Conservation (phyloP, 1,140 invertebrate species). For the Listronotus bonariensis region DNA sequence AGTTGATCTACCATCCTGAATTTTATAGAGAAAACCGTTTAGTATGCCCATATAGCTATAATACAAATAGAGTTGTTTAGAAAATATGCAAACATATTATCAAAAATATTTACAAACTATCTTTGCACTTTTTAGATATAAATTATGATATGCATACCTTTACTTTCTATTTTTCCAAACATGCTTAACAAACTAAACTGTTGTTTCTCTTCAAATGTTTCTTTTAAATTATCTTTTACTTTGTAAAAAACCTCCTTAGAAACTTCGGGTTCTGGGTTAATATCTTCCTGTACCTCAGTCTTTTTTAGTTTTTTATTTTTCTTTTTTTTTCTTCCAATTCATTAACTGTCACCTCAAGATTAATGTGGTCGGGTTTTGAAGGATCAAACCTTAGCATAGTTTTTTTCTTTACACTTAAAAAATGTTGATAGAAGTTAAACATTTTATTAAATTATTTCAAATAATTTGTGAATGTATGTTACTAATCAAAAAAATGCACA, state of each 20-base stretch:
- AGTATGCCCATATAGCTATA: no score
- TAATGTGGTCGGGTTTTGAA: conserved; percentile 59
- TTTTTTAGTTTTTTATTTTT: conserved; percentile 35
- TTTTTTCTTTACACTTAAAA: conserved; percentile 23
- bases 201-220: conserved; percentile 59
- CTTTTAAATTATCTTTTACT: conserved; percentile 63
- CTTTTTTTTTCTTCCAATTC: conserved; percentile 50
- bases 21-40: no score
- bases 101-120: no score
- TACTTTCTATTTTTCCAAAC: conserved; percentile 54
- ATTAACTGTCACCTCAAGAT: conserved; percentile 48
- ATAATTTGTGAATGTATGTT: no score
- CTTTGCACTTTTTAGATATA: no score
- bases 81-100: no score
- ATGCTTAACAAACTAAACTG: conserved; percentile 65
- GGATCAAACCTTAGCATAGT: conserved; percentile 68
- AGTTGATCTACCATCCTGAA: no score
- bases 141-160: conserved; percentile 1
- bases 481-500: no score
- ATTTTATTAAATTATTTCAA: no score
- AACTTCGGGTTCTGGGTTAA: conserved; percentile 53
- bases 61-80: no score
- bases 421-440: conserved; percentile 1
- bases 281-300: not conserved
- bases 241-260: conserved; percentile 68